Base-by-base conservation (phyloP, 1,140 invertebrate species). In the Paraescarpia echinospica region DNA sequence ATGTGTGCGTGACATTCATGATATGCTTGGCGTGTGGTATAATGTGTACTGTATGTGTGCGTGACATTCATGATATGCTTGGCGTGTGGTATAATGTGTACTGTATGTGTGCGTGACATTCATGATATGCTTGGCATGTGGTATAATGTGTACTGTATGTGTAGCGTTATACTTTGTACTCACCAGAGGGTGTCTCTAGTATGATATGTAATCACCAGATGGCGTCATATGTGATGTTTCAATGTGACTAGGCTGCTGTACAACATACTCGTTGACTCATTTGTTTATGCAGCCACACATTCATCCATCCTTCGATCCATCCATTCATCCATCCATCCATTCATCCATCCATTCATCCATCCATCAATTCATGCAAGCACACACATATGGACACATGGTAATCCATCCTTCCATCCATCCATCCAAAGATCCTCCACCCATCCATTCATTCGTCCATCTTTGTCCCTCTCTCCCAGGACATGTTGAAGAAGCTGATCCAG, bases 401-500 rank as follows among this genome's bases (percentile, higher is more conserved):
- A 27, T 77, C 27, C 59, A 27, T 77, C 27, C 27, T 2, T 77
- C 27, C 27, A 27, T 77, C 27, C 59, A 27, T 77, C 27, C 59
- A 27, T 77, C 27, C 59, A n/a, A n/a, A n/a, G 27, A 1, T 2
- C 59, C 1, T 77, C 27, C 12, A 27, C 18, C 27, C 27, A 27
- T 77, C 27, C 59, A 27, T 31, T 4, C 59, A 27, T 77, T 27
- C 59, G 27, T 77, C 27, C 59, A 77, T 77, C 22, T 31, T 77
- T 77, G 59, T 77, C 8, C 59, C 59, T 2, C 59, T 90, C 22
- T 35, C 77, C 35, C 93, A 96, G 96, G 98, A 99, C 96, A 98
- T 99, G 0, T 95, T 99, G 35, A 98, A 98, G 94, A 99, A 99
- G 96, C 98, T 99, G 22, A 98, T 99, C 96, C 98, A 98, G 0